phyloP scores from a whole-genome alignment of 2,888 invertebrate genomes.

The Drosophila anomelani region DNA sequence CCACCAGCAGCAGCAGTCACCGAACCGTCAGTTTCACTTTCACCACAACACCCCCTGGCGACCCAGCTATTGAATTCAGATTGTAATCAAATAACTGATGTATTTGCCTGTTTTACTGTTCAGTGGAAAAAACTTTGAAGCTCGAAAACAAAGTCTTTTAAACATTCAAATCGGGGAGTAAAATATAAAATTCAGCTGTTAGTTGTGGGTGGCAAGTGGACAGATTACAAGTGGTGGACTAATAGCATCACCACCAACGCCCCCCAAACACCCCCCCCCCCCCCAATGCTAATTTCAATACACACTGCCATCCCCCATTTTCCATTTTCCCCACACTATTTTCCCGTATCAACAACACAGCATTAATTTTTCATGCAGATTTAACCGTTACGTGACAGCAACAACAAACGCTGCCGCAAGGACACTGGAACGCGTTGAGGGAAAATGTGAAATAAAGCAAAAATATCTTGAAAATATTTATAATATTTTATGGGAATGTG shows the following conservation, averaged over 20 bases:
- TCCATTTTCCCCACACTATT: conserved; percentile 3
- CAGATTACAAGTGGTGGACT: conserved; percentile 1
- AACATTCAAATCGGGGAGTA: not conserved
- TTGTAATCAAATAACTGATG: not conserved
- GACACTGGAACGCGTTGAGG: conserved; percentile 9
- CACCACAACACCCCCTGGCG: conserved; percentile 47
- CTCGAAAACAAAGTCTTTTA: not conserved
- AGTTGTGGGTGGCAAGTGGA: conserved; percentile 5
- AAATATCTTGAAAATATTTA: not conserved
- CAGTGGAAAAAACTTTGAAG: not conserved
- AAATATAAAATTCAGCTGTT: not conserved
- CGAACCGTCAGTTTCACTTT: conserved; percentile 43
- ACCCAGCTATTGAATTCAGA: conserved; percentile 31
- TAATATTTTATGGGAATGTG: not conserved
- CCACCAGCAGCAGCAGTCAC: conserved; percentile 14
- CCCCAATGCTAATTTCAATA: conserved; percentile 34
- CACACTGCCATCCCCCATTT: not conserved
- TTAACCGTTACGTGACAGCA: conserved; percentile 77
- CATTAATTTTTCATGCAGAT: conserved; percentile 79
- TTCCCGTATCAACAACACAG: conserved; percentile 34
- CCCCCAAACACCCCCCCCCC: not conserved
- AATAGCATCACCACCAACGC: not conserved
- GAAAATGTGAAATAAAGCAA: not conserved
- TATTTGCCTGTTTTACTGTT: not conserved
- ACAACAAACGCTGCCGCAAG: conserved; percentile 56